Conservation (phyloP, 2,113 vertebrate species). For the Chlorodrepanis virens region DNA sequence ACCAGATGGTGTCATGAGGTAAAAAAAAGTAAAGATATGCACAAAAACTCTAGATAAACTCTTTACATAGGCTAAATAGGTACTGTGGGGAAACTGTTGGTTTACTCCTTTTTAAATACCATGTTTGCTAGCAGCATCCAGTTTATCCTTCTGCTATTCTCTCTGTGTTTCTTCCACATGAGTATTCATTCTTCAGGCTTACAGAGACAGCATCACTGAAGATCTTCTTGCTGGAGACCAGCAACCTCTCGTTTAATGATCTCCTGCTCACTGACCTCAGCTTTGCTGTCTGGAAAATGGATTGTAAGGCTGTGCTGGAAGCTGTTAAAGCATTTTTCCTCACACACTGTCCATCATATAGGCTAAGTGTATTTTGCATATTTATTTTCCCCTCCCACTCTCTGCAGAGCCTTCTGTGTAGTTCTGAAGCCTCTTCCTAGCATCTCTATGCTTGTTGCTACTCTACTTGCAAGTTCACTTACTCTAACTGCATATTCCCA, state of each 20-base stretch:
- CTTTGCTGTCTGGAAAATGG: background rate
- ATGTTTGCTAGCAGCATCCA: background rate
- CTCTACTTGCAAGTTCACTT: background rate
- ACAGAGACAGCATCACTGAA: background rate
- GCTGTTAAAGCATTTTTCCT: background rate
- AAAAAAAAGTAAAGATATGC: background rate
- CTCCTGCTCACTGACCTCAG: background rate
- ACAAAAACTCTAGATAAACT: background rate
- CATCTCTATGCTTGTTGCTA: background rate
- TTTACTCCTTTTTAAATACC: background rate
- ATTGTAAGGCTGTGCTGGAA: background rate
- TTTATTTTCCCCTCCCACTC: background rate
- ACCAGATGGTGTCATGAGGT: background rate
- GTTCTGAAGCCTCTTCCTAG: background rate
- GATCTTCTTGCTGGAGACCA: background rate
- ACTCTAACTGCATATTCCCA: background rate
- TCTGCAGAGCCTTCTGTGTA: background rate
- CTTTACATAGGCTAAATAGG: background rate
- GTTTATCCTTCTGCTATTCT: background rate
- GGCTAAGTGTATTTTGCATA: background rate
- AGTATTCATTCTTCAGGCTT: background rate
- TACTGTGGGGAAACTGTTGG: background rate
- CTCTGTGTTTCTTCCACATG: background rate
- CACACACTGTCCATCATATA: background rate
- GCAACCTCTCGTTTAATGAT: accelerated